Evolutionary conservation across 2,888 invertebrate species (phyloP), one percentile per base, ranked within the genome.

Genomic region (Poecilus cupreus): DNA sequence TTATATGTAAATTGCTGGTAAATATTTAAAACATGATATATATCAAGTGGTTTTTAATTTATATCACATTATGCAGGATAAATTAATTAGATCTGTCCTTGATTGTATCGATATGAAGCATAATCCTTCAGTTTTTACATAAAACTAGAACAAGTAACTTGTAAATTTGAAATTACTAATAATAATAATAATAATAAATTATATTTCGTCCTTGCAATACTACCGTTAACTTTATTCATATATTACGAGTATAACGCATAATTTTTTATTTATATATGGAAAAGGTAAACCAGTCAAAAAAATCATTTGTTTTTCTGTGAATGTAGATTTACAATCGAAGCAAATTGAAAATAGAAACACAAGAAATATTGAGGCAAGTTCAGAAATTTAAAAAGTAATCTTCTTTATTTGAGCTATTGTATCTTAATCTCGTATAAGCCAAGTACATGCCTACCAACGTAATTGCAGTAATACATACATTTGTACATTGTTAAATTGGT

Each of bases 41-140:
- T 49, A 72, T 68, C 37, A 60, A 13, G n/a, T 60, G 60, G 26
- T 60, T 60, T 60, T 60, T 60, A 26, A 60, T 26, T 60, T 60
- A 60, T 26, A 22, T 3, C 2, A 68, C 37, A 68, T 68, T 39
- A 68, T 68, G 37, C 10, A 37, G 37, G 64, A 68, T 37, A 37
- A 37, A 68, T 68, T 68, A 37, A 68, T 68, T 32, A 37, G 32
- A 11, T 37, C 18, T 68, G 64, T 13, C 64, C 64, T 68, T 68
- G 64, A 18, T 32, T 32, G 4, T 32, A 32, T 32, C 32, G 32
- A 32, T 32, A 20, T 18, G 20, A 54, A 54, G 26, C n/a, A 24
- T 60, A 13, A 60, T 60, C 60, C 60, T 10, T 6, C 2, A 18
- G 22, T 54, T 54, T 54, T 20, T 54, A 54, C 18, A 54, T 54